Conservation (phyloP, 1,140 invertebrate species). For the Halictus rubicundus region DNA sequence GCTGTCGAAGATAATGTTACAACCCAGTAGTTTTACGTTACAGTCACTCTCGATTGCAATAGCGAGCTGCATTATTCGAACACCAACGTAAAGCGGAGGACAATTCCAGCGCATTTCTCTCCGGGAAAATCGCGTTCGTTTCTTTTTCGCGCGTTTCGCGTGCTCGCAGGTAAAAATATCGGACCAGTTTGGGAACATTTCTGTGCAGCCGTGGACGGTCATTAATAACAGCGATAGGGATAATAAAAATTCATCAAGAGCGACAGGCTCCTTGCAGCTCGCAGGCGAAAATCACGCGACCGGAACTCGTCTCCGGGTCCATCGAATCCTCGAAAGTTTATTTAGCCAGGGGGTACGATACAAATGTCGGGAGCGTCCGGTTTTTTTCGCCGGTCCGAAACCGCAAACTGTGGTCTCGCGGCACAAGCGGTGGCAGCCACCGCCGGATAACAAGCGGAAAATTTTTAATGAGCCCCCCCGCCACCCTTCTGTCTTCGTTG, state of each 20-base stretch:
- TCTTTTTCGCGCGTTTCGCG: neutral
- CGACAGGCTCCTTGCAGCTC: neutral
- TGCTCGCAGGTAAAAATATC: neutral
- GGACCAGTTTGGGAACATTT: neutral
- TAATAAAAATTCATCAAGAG: neutral
- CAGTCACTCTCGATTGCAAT: too few species aligned
- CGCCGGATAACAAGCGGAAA: slow-evolving; percentile 33
- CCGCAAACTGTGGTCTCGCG: slow-evolving; percentile 4
- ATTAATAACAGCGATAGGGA: neutral
- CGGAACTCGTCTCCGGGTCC: neutral
- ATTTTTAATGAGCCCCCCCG: slow-evolving; percentile 43
- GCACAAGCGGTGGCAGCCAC: too few species aligned
- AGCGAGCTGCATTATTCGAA: too few species aligned
- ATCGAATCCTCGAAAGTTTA: neutral
- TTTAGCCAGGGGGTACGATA: neutral
- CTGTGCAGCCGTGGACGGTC: neutral
- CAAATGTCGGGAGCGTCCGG: neutral
- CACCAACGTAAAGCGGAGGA: too few species aligned
- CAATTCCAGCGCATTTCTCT: too few species aligned
- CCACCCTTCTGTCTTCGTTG: slow-evolving; percentile 6
- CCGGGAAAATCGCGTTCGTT: too few species aligned
- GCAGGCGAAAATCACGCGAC: neutral
- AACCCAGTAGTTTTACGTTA: too few species aligned
- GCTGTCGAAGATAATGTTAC: too few species aligned
- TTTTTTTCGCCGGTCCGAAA: neutral